phyloP scores from a whole-genome alignment of 2,888 invertebrate genomes.

The Mesorhabditis spiculigera region DNA sequence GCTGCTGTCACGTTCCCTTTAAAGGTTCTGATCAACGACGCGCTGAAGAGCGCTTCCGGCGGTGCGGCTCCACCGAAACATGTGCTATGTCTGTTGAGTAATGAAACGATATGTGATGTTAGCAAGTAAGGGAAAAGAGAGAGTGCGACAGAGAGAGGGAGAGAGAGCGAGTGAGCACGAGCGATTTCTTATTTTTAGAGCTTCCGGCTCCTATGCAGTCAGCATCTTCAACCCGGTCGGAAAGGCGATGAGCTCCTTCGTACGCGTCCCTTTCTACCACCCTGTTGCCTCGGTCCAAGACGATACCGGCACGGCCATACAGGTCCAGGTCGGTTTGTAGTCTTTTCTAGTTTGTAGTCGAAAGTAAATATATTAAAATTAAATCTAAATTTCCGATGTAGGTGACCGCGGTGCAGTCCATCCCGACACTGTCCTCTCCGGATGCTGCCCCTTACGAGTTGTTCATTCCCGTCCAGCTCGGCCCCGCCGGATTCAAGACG shows the following conservation, averaged over 20 bases:
- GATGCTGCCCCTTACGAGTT: conserved; percentile 22
- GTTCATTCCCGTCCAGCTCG: conserved; percentile 16
- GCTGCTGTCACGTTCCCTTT: not conserved
- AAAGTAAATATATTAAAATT: not conserved
- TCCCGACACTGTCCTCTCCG: not conserved
- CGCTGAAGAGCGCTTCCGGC: not conserved
- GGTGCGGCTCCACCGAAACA: conserved; percentile 15
- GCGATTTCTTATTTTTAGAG: conserved; percentile 5
- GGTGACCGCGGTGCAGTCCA: not conserved
- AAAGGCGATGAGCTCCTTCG: conserved; percentile 10
- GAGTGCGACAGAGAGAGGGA: not conserved
- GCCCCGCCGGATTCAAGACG: conserved; percentile 34
- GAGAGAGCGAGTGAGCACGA: not conserved
- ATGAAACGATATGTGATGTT: conserved; percentile 49
- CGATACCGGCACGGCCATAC: conserved; percentile 6
- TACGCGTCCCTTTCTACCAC: conserved; percentile 39
- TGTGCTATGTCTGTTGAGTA: conserved; percentile 41
- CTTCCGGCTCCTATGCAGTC: conserved; percentile 22
- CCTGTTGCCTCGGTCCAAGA: conserved; percentile 28
- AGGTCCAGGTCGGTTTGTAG: not conserved
- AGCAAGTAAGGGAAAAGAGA: conserved; percentile 24
- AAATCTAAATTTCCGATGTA: not conserved
- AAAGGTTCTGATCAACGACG: not conserved
- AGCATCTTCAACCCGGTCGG: conserved; percentile 46
- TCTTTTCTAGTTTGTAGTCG: not conserved